A percentile compares a stretch with the other conserved stretches of the same genome.
Conservation (phyloP, 2,113 vertebrate genomes). For the Paramormyrops kingsleyae region DNA sequence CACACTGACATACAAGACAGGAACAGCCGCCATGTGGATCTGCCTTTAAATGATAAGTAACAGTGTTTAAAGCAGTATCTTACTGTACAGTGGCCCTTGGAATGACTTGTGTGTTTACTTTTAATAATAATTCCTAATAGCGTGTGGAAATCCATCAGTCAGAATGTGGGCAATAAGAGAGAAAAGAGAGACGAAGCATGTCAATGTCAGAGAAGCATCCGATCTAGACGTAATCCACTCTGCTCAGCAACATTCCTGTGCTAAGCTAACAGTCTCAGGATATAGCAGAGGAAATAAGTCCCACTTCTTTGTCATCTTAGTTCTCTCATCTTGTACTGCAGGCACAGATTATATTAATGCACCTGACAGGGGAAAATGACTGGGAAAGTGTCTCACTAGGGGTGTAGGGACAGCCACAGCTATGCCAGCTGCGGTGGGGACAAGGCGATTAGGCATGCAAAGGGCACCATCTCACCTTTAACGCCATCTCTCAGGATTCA, state of each 20-base stretch:
- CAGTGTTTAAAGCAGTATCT: not conserved
- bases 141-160: not conserved
- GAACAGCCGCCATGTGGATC: not conserved
- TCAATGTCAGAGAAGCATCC: not conserved
- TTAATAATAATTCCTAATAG: not conserved
- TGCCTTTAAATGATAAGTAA: not conserved
- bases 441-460: not conserved
- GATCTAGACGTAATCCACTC: not conserved
- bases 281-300: not conserved
- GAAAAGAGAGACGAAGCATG: not conserved
- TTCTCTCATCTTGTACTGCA: not conserved
- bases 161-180: not conserved
- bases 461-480: not conserved
- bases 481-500: not conserved
- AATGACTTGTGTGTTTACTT: not conserved
- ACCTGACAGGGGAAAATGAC: not conserved
- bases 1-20: not conserved
- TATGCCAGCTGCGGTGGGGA: not conserved
- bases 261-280: not conserved
- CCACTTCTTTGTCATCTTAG: not conserved
- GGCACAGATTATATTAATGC: not conserved
- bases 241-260: not conserved
- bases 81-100: not conserved
- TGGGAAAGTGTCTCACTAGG: not conserved
- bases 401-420: not conserved